Percentiles rank a stretch among this genome's conserved stretches.
phyloP scores from a whole-genome alignment of 2,113 vertebrate species.

The Aspidoscelis tigris region DNA sequence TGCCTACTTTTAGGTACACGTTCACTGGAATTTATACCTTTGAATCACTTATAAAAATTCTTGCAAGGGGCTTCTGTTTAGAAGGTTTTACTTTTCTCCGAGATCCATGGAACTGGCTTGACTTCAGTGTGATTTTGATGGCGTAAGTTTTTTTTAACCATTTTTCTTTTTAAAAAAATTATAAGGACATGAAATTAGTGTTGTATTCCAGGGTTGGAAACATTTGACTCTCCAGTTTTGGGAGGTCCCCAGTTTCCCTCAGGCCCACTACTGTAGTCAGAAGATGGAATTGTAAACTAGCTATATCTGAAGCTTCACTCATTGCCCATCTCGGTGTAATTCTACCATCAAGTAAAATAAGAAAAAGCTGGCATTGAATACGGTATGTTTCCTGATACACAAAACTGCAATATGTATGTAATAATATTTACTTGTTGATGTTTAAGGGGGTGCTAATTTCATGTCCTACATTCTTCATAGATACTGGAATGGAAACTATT shows the following conservation, averaged over 20 bases:
- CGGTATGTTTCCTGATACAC: not conserved
- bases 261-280: not conserved
- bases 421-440: slow-evolving; percentile 22
- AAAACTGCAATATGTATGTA: not conserved
- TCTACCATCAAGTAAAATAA: slow-evolving; percentile 16
- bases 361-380: slow-evolving; percentile 27
- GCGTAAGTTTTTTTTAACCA: slow-evolving; percentile 88
- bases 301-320: not conserved
- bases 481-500: slow-evolving; percentile 62
- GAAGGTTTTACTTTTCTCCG: slow-evolving; percentile 96
- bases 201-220: slow-evolving; percentile 20
- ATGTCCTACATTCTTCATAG: slow-evolving; percentile 60
- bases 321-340: not conserved
- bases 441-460: slow-evolving; percentile 62
- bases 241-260: not conserved
- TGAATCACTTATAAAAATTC: slow-evolving; percentile 95
- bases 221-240: not conserved
- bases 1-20: slow-evolving; percentile 83
- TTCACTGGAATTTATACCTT: slow-evolving; percentile 98
- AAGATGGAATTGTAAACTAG: not conserved
- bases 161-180: slow-evolving; percentile 17
- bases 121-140: slow-evolving; percentile 96
- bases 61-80: slow-evolving; percentile 95
- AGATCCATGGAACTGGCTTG: slow-evolving; percentile 99
- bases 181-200: slow-evolving; percentile 65